Percentiles rank a stretch among this genome's conserved stretches.
Conservation (phyloP, 1,140 invertebrate genomes). For the Microvelia longipes region DNA sequence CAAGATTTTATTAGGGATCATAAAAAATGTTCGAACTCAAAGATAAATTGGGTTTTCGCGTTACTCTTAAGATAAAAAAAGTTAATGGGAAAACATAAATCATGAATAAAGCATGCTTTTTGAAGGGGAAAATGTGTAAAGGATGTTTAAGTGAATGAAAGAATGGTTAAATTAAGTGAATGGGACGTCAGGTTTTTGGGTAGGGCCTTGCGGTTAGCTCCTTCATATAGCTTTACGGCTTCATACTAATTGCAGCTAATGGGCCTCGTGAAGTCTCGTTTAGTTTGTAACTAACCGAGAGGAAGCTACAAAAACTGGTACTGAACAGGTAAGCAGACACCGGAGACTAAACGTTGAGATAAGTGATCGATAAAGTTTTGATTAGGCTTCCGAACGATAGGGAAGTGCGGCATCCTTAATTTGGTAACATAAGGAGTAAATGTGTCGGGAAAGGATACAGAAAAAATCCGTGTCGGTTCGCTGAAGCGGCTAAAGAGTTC, state of each 20-base stretch:
- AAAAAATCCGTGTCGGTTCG: not conserved
- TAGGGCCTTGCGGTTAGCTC: not conserved
- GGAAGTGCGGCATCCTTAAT: not conserved
- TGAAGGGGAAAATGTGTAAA: too few species aligned
- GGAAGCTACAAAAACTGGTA: not conserved
- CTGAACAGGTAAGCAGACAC: not conserved
- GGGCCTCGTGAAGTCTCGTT: not conserved
- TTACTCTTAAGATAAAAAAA: too few species aligned
- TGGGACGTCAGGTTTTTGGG: too few species aligned
- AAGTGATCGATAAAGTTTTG: not conserved
- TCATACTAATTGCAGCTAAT: not conserved
- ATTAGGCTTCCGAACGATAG: not conserved
- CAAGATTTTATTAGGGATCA: too few species aligned
- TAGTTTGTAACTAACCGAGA: not conserved
- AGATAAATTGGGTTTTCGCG: too few species aligned
- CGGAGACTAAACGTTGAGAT: not conserved
- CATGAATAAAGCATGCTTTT: too few species aligned
- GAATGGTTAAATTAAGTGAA: too few species aligned
- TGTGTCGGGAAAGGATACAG: not conserved
- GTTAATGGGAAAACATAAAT: too few species aligned
- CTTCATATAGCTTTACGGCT: not conserved
- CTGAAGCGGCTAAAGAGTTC: not conserved
- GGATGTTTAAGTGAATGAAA: too few species aligned
- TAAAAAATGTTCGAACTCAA: too few species aligned
- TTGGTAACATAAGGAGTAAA: not conserved